These are phyloP conservation scores for Euwallacea similis DNA, from an alignment of 1,140 invertebrate species.

Conservation along the genomic window DNA sequence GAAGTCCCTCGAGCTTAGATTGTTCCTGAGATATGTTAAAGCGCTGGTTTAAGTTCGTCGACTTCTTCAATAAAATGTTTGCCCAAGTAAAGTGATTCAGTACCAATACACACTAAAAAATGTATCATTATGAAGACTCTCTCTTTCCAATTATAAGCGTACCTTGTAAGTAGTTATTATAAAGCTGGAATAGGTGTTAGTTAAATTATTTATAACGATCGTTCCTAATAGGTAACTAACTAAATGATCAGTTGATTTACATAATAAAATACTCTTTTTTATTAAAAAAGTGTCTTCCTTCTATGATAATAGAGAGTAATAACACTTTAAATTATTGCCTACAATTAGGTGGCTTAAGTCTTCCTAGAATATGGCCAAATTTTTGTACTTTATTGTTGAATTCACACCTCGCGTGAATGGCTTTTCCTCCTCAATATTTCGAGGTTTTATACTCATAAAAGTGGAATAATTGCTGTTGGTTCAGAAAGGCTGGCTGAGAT, in stretches of 20 bases:
- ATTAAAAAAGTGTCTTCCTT: slow-evolving; percentile 8
- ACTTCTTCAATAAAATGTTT: no score
- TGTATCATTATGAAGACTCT: no score
- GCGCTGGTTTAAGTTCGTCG: slow-evolving; percentile 5
- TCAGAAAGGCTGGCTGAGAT: no score
- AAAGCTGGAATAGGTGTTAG: background rate
- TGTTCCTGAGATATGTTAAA: slow-evolving; percentile 47
- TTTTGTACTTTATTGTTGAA: background rate
- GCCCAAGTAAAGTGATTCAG: no score
- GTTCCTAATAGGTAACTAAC: slow-evolving; percentile 35
- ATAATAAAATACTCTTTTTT: no score
- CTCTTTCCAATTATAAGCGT: no score
- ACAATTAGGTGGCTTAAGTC: background rate
- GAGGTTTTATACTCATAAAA: no score
- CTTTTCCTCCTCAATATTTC: no score
- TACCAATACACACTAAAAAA: no score
- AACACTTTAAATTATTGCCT: no score
- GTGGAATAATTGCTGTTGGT: no score
- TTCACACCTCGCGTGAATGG: background rate
- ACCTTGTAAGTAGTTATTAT: no score
- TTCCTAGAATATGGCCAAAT: slow-evolving; percentile 22
- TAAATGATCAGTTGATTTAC: background rate
- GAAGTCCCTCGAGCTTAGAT: slow-evolving; percentile 52
- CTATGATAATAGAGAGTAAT: background rate
- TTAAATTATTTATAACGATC: slow-evolving; percentile 32